Evolutionary conservation across 2,888 invertebrate species (phyloP).

Genomic region (Orthosia gracilis): DNA sequence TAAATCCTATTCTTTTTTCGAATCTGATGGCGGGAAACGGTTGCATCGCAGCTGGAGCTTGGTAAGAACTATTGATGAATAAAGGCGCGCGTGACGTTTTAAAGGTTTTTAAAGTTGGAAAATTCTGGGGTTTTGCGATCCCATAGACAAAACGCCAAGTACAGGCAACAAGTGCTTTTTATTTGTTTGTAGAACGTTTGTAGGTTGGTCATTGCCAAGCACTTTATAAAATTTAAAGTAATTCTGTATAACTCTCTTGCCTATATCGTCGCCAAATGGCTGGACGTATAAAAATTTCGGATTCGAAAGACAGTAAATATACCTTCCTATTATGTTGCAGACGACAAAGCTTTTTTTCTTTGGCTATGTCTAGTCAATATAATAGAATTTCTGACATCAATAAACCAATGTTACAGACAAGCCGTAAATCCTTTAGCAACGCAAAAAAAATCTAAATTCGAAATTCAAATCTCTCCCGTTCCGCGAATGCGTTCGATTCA

Average conservation of each 20-base stretch:
- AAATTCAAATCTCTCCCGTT: constrained; percentile 79
- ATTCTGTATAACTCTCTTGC: no score
- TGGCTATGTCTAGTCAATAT: neutral
- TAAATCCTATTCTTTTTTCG: constrained; percentile 74
- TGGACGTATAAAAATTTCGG: neutral
- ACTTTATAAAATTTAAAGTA: neutral
- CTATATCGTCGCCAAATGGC: no score
- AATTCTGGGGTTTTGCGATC: neutral
- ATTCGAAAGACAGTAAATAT: neutral
- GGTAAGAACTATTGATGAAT: constrained; percentile 50
- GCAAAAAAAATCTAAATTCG: constrained; percentile 69
- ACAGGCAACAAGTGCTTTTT: neutral
- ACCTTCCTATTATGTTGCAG: neutral
- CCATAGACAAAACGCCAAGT: neutral
- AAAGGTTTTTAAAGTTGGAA: constrained; percentile 1
- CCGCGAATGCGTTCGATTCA: constrained; percentile 67
- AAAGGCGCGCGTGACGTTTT: constrained; percentile 30
- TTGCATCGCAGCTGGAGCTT: constrained; percentile 72
- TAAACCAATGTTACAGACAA: constrained; percentile 12
- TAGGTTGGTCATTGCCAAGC: neutral
- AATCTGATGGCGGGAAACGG: constrained; percentile 74
- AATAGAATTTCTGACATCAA: neutral
- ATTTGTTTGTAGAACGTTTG: neutral
- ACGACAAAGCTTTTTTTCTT: neutral
- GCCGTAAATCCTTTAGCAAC: constrained; percentile 30